Evolutionary conservation across 2,113 vertebrate species (phyloP), one percentile per base, ranked within the genome.

Genomic region (Nansenia antarctica): DNA sequence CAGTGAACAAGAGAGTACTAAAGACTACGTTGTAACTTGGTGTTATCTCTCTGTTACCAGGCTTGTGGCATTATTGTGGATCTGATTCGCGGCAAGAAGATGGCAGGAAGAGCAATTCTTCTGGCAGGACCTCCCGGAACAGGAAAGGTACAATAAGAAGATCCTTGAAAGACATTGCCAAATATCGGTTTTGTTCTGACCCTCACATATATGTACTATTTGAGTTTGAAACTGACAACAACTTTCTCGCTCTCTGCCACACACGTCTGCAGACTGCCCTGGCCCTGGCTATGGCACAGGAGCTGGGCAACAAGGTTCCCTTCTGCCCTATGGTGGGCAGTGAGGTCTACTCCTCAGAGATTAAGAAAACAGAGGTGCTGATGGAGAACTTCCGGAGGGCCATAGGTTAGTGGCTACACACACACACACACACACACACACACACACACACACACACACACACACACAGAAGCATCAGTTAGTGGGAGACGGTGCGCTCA

Each of bases 301-400:
- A 99, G 62, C 82, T 99, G 84, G 98, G 98, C 29, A 99, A 95
- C 82, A 99, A 99, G 81, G 96, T 99, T 58, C 98, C 97, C 0
- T 99, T 99, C 85, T 99, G 98, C 77, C 98, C 97, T 0, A 99
- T 99, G 96, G 96, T 99, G 65, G 98, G 98, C 69, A 99, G 98
- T 55, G 98, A 99, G 71, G 98, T 99, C 8, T 99, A 98, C 88
- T 99, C 98, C 0, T 92, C 95, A 0, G 98, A 99, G 90, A 99
- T 99, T 68, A 99, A 99, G 91, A 99, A 99, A 83, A 99, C 98
- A 0, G 98, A 99, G 88, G 98, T 99, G 49, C 88, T 99, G 12
- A 98, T 98, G 97, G 97, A 99, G 90, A 99, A 99, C 87, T 99
- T 99, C 88, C 91, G 98, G 73, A 93, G 98, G 71, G 97, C 98